Evolutionary conservation across 2,888 invertebrate genomes (phyloP).

Genomic region (Protophormia terraenovae): DNA sequence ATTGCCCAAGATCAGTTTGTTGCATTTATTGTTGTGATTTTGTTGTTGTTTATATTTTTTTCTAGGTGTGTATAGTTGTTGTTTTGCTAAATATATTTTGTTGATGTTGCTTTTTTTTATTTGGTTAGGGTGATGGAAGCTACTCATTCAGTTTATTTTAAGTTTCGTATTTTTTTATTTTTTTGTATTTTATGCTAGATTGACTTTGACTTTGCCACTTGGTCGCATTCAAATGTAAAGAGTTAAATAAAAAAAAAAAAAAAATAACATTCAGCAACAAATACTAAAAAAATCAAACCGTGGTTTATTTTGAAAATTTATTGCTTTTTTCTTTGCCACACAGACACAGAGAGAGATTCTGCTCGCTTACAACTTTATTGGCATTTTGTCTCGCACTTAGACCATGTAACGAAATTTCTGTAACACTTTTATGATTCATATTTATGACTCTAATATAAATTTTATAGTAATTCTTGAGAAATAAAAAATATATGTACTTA

Average conservation of each 20-base stretch:
- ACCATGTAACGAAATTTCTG: not conserved
- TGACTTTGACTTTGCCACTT: conserved; percentile 70
- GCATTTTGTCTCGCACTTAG: not conserved
- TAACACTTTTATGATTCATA: not conserved
- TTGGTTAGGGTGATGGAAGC: conserved; percentile 57
- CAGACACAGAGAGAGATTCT: not conserved
- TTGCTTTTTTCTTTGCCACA: conserved; percentile 26
- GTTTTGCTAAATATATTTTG: conserved; percentile 27
- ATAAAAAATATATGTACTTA: not conserved
- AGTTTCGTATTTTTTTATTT: conserved; percentile 2
- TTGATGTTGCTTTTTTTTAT: conserved; percentile 1
- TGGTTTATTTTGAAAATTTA: conserved; percentile 53
- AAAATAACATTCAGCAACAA: conserved; percentile 5
- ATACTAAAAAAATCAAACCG: conserved; percentile 21
- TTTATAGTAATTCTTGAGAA: not conserved
- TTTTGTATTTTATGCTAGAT: conserved; percentile 68
- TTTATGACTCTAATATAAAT: conserved; percentile 19
- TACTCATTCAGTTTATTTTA: conserved; percentile 33
- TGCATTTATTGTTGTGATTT: conserved; percentile 13
- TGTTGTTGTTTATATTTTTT: not conserved
- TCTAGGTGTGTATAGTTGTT: conserved; percentile 34
- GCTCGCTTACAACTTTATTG: conserved; percentile 7
- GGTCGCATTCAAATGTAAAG: conserved; percentile 37
- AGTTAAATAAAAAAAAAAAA: not conserved
- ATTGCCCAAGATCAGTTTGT: conserved; percentile 26